A percentile compares a stretch with the other conserved stretches of the same genome.
These are phyloP conservation scores for Lepisosteus oculatus DNA, from an alignment of 2,113 vertebrate species.

Conservation along the genomic window DNA sequence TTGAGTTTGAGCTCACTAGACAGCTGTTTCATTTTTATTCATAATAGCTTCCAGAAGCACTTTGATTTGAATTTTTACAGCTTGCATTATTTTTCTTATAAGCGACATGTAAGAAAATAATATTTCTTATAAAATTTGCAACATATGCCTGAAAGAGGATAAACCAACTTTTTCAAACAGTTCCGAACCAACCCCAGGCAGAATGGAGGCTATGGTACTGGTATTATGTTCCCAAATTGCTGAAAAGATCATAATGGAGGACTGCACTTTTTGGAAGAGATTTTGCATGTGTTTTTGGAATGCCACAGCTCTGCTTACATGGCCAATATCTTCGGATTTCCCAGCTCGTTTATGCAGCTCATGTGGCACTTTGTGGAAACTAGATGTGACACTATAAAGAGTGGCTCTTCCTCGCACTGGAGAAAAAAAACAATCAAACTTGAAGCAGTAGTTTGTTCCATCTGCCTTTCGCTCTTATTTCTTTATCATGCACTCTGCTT, in stretches of 20 bases:
- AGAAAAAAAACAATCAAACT: background rate
- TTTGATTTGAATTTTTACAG: slow-evolving; percentile 70
- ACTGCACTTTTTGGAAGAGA: slow-evolving; percentile 45
- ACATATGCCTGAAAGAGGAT: slow-evolving; percentile 70
- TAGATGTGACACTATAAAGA: too few species aligned
- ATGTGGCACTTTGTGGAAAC: background rate
- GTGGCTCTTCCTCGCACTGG: background rate
- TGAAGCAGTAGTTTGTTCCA: background rate
- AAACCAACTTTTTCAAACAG: slow-evolving; percentile 42
- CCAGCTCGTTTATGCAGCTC: background rate
- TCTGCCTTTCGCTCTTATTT: background rate
- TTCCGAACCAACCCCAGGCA: slow-evolving; percentile 59
- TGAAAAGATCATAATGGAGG: slow-evolving; percentile 60
- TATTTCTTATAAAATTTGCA: slow-evolving; percentile 74
- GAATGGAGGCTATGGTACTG: slow-evolving; percentile 45
- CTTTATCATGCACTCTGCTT: background rate
- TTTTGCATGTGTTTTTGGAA: slow-evolving; percentile 40
- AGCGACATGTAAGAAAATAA: slow-evolving; percentile 47
- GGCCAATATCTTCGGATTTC: background rate
- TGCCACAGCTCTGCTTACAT: background rate
- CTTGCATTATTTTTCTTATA: slow-evolving; percentile 71
- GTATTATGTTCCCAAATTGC: slow-evolving; percentile 66
- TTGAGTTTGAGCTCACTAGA: slow-evolving; percentile 50
- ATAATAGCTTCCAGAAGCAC: slow-evolving; percentile 69
- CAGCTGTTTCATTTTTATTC: slow-evolving; percentile 66